phyloP scores from a whole-genome alignment of 2,113 vertebrate species.

The Neoarius graeffei region DNA sequence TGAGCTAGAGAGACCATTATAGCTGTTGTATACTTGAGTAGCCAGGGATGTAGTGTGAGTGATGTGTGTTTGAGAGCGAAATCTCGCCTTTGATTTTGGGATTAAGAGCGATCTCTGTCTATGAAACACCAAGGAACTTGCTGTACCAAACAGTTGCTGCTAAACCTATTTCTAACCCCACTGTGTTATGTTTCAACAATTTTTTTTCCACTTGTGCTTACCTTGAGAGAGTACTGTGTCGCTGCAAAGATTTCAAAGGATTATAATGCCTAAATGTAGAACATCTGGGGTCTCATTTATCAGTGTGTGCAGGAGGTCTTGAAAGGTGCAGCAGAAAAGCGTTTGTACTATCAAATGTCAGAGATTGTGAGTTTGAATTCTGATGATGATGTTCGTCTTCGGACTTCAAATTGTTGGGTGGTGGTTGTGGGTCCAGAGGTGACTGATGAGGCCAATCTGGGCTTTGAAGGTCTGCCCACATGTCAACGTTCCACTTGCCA shows the following conservation, averaged over 20 bases:
- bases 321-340: background rate
- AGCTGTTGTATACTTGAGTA: conserved; percentile 50
- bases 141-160: conserved; percentile 58
- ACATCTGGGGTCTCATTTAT: conserved; percentile 17
- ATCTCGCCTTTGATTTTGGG: conserved; percentile 26
- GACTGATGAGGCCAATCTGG: too few relatives aligned
- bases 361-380: background rate
- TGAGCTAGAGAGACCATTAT: conserved; percentile 44
- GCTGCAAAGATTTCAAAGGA: conserved; percentile 13
- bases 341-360: background rate
- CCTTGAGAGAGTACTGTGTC: conserved; percentile 1
- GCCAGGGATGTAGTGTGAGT: conserved; percentile 34
- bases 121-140: conserved; percentile 52
- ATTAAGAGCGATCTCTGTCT: conserved; percentile 39
- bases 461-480: too few relatives aligned
- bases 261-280: conserved; percentile 5
- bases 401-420: too few relatives aligned
- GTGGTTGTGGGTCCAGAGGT: too few relatives aligned
- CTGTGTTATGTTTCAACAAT: conserved; percentile 39
- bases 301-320: background rate
- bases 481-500: too few relatives aligned
- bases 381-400: too few relatives aligned
- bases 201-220: conserved; percentile 22
- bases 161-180: conserved; percentile 50
- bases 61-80: conserved; percentile 16